phyloP scores from a whole-genome alignment of 1,140 invertebrate genomes.

The Drosophila sp. region DNA sequence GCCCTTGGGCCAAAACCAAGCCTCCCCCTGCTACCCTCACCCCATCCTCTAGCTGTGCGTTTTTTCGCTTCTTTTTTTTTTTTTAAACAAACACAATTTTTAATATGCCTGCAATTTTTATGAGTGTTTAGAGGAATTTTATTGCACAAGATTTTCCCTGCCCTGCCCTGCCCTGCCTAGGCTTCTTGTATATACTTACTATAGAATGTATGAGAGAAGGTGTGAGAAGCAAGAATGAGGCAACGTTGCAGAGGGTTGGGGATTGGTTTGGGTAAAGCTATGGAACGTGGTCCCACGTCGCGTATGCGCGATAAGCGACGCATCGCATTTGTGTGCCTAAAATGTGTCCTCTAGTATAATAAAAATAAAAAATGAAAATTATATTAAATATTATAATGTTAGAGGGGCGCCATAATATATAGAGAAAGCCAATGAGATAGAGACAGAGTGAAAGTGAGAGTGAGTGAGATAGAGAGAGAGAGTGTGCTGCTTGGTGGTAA shows the following conservation, averaged over 20 bases:
- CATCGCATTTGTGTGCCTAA: slow-evolving; percentile 53
- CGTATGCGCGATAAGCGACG: slow-evolving; percentile 74
- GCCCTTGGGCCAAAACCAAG: not conserved
- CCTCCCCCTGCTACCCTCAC: not conserved
- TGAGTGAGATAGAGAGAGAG: not conserved
- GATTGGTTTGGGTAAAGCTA: slow-evolving; percentile 39
- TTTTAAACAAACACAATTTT: slow-evolving; percentile 82
- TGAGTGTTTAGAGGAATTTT: slow-evolving; percentile 83
- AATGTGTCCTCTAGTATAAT: slow-evolving; percentile 74
- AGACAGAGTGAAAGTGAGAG: not conserved
- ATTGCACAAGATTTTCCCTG: slow-evolving; percentile 77
- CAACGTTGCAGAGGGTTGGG: not conserved
- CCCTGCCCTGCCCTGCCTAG: slow-evolving; percentile 43
- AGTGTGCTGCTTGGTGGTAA: not conserved
- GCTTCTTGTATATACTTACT: not conserved
- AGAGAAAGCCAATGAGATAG: not conserved
- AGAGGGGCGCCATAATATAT: slow-evolving; percentile 11
- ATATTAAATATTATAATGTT: slow-evolving; percentile 76
- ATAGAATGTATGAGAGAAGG: slow-evolving; percentile 1
- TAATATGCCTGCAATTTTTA: slow-evolving; percentile 83
- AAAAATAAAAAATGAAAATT: slow-evolving; percentile 79
- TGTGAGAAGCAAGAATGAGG: not conserved
- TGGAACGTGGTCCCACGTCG: slow-evolving; percentile 51
- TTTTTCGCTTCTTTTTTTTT: slow-evolving; percentile 23
- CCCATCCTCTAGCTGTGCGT: slow-evolving; percentile 7